Evolutionary conservation across 30 jellyfish, hydroid and myxozoan species (phyloP), one percentile per base, ranked within the genome.

Genomic region (Mastigias papua): DNA sequence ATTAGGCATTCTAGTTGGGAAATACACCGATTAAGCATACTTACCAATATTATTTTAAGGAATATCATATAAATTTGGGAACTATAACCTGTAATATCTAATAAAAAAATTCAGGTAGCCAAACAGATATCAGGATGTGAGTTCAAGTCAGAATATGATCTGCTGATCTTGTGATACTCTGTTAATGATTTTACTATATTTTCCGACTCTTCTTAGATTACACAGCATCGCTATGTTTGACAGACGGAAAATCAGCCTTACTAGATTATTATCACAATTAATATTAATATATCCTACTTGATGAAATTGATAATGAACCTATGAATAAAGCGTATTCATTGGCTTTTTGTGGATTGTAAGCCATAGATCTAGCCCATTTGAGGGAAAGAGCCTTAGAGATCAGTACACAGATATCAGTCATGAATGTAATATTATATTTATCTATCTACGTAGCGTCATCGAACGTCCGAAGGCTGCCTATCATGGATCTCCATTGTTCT

Each of bases 261-360:
- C 23, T 10, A 51, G 67, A 51, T 51, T 51, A 51, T 13, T 2
- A 4, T 51, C 67, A 17, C 67, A 51, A 51, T 51, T 51, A 21
- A 51, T 51, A 51, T 51, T 51, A 23, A 23, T 4, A 51, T 13
- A 21, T 51, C 25, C 23, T 25, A 23, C 6, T 25, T 27, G 23
- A n/a, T 63, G 37, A 63, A 63, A 1, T 63, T 42, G 19, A 63
- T n/a, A n/a, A 26, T 6, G 37, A 27, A 63, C 1, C 42, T 25
- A 63, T 27, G 74, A 22, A 63, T 63, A 63, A 63, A 63, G 74
- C 17, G 74, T 27, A 63, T 63, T 63, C 74, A 63, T 22, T 25
- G 27, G 21, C 37, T 22, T 4, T 25, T n/a, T 4, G 19, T 6
- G 48, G 74, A 8, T 35, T 27, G 74, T 63, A 63, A 63, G 74